Conservation (phyloP, 2,113 vertebrate genomes). For the Etheostoma spectabile region DNA sequence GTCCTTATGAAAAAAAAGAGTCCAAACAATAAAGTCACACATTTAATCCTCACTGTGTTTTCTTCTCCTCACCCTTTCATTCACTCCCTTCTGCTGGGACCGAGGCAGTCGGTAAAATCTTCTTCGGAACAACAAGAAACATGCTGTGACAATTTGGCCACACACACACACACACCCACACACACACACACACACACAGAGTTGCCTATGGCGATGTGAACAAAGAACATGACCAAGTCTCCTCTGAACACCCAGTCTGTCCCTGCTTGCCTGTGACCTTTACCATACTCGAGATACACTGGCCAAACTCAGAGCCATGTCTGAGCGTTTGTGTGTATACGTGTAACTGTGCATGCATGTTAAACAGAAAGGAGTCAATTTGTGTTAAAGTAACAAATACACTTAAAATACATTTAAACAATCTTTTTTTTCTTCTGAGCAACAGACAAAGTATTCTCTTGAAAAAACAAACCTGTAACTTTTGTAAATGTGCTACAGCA, state of each 20-base stretch:
- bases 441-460: slow-evolving; percentile 9
- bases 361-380: slow-evolving; percentile 1
- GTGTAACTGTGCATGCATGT: neutral
- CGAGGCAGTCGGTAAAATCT: slow-evolving; percentile 45
- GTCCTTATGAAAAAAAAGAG: slow-evolving; percentile 19
- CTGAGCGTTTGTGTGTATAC: neutral
- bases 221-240: slow-evolving; percentile 46
- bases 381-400: slow-evolving; percentile 5
- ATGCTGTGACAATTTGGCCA: slow-evolving; percentile 49
- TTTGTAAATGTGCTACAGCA: slow-evolving; percentile 31
- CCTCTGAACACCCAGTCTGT: slow-evolving; percentile 21
- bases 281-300: slow-evolving; percentile 38
- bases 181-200: slow-evolving; percentile 58
- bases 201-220: slow-evolving; percentile 68
- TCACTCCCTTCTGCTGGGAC: slow-evolving; percentile 49
- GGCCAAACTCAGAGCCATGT: slow-evolving; percentile 20
- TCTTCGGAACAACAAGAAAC: slow-evolving; percentile 44
- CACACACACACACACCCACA: slow-evolving; percentile 40
- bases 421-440: slow-evolving; percentile 12
- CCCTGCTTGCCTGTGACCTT: slow-evolving; percentile 55
- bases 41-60: slow-evolving; percentile 38
- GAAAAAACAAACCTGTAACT: slow-evolving; percentile 42
- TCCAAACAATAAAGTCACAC: slow-evolving; percentile 49
- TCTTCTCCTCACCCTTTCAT: slow-evolving; percentile 38
- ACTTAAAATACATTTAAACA: slow-evolving; percentile 23